Evolutionary conservation across 2,797 vertebrate species (phyloP), one percentile per base, ranked within the genome.

Genomic region (Lepus townsendii): DNA sequence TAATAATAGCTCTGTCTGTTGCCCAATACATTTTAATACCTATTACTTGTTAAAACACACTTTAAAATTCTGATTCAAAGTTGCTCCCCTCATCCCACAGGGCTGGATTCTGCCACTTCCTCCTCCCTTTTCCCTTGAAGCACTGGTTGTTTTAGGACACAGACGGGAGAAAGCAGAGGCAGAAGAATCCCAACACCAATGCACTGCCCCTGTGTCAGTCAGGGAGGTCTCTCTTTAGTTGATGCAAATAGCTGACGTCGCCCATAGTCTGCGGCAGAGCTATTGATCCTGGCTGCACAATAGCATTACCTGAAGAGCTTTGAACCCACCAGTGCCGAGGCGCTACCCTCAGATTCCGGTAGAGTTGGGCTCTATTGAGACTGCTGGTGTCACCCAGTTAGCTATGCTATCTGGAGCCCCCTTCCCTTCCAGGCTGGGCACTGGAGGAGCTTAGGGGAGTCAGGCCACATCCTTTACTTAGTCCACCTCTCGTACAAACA

Each of bases 31-130:
- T 20, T 30, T 83, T 30, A 63, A 80, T 57, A 8, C 9, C 1
- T 73, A 69, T 80, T 68, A 20, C 62, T 91, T 52, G 19, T 38
- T 68, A 52, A 35, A 69, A n/a, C 24, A 69, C 47, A 71, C 10
- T 71, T 94, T 71, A 68, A 76, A 84, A 73, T 69, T 50, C 4
- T 83, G 22, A 80, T 38, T 87, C 24, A 88, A 66, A 76, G 11
- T 32, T 77, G 1, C 27, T 10, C 47, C 14, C 42, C 8, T 5
- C 13, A 50, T 3, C 0, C n/a, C 12, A 11, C 0, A 5, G 13
- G 32, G 26, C 35, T 87, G 52, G n/a, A 76, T 35, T 32, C 30
- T 10, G 24, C 32, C 20, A 30, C 32, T 0, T 57, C 16, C 7
- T 27, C n/a, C 5, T 24, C 57, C 22, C 60, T 52, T 83, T 89